Conservation (phyloP, 1,140 invertebrate genomes). For the Grapholita molesta region DNA sequence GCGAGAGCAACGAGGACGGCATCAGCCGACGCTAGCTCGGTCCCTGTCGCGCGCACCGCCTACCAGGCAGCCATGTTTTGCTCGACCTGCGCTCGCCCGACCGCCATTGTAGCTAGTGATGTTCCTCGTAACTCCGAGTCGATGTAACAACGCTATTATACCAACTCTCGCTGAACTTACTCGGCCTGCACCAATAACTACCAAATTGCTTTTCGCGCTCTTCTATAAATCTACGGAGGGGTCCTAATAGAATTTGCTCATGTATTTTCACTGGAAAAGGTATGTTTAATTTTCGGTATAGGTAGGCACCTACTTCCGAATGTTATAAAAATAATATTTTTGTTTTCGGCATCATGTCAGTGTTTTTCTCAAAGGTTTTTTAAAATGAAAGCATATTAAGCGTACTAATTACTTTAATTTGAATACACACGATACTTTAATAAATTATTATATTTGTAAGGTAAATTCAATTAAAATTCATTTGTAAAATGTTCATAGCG, state of each 20-base stretch:
- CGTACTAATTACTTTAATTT: no score
- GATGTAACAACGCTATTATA: constrained; percentile 30
- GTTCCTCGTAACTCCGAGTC: constrained; percentile 47
- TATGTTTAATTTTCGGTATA: not conserved
- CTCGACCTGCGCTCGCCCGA: constrained; percentile 75
- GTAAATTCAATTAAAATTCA: not conserved
- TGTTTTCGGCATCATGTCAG: no score
- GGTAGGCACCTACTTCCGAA: not conserved
- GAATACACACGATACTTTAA: no score
- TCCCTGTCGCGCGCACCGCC: constrained; percentile 71
- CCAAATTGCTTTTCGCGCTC: constrained; percentile 8
- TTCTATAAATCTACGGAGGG: not conserved
- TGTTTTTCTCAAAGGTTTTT: no score
- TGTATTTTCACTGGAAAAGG: not conserved
- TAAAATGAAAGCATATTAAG: no score
- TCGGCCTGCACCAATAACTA: not conserved
- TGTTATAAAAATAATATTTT: not conserved
- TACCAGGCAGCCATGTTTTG: constrained; percentile 77
- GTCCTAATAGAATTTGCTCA: not conserved
- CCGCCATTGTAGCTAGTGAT: constrained; percentile 77
- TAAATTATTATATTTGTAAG: not conserved
- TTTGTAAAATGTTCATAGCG: not conserved
- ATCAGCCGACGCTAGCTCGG: constrained; percentile 40
- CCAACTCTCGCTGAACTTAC: constrained; percentile 1
- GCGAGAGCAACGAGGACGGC: constrained; percentile 61